Evolutionary conservation across 2,113 vertebrate species (phyloP).

Genomic region (Cynoglossus semilaevis): DNA sequence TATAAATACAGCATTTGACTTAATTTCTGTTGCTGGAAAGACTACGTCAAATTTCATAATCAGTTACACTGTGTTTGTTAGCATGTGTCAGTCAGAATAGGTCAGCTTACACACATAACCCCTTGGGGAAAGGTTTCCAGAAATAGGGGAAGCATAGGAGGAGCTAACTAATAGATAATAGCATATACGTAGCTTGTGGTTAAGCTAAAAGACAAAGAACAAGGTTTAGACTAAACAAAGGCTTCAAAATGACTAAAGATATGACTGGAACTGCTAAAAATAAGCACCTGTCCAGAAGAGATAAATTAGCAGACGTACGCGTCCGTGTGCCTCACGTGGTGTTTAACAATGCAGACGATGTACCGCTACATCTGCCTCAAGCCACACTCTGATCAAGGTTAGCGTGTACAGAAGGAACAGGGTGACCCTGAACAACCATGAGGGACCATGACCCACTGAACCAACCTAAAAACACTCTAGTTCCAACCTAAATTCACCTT

Average conservation of each 20-base stretch:
- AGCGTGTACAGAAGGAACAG: slow-evolving; percentile 6
- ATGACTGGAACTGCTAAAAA: too few species aligned
- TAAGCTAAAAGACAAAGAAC: too few species aligned
- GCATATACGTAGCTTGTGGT: too few species aligned
- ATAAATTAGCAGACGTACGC: not conserved
- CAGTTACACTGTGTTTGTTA: not conserved
- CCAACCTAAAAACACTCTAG: not conserved
- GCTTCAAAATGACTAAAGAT: too few species aligned
- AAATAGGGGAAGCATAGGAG: too few species aligned
- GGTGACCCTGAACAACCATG: not conserved
- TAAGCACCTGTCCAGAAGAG: too few species aligned
- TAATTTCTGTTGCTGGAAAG: not conserved
- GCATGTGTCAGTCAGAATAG: slow-evolving; percentile 5
- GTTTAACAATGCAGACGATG: slow-evolving; percentile 46
- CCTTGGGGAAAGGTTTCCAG: too few species aligned
- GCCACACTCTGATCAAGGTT: slow-evolving; percentile 17
- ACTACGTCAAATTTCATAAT: not conserved
- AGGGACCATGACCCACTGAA: not conserved
- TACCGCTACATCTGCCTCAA: slow-evolving; percentile 32
- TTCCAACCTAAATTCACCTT: not conserved
- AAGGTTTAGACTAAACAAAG: too few species aligned
- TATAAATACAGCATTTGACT: too few species aligned
- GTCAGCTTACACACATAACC: too few species aligned
- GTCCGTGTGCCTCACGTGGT: slow-evolving; percentile 17
- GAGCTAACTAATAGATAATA: too few species aligned